Conservation (phyloP, 2,888 invertebrate genomes). For the Drosophila fungiperda region DNA sequence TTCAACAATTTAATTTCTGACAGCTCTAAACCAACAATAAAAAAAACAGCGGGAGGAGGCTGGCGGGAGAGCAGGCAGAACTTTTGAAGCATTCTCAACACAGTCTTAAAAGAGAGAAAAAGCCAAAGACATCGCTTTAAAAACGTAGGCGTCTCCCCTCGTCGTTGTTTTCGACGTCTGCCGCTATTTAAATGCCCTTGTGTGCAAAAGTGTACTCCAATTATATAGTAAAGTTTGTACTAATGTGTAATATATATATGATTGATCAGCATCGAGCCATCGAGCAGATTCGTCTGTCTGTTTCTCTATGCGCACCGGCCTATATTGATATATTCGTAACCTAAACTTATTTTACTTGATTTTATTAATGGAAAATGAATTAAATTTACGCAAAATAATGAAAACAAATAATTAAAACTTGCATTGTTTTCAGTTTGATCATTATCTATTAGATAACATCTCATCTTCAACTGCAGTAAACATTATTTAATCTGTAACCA, state of each 20-base stretch:
- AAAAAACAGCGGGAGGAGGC: neutral
- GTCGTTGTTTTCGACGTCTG: conserved; percentile 11
- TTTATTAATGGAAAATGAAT: neutral
- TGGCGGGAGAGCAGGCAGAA: conserved; percentile 17
- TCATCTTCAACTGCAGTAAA: neutral
- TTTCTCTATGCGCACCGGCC: neutral
- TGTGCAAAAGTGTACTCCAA: neutral
- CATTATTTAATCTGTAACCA: neutral
- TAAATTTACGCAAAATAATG: neutral
- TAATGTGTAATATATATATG: neutral
- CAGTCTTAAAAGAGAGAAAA: conserved; percentile 25
- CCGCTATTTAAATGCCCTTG: conserved; percentile 39
- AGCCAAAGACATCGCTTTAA: conserved; percentile 52
- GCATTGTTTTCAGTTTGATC: neutral
- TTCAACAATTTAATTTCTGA: conserved; percentile 78
- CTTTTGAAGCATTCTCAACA: conserved; percentile 39
- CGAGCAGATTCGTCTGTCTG: neutral
- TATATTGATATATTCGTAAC: neutral
- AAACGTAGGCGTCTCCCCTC: conserved; percentile 46
- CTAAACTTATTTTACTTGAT: neutral
- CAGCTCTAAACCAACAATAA: conserved; percentile 46
- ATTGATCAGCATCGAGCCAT: neutral
- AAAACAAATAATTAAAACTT: neutral
- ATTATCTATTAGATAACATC: neutral
- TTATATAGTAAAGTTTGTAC: neutral